phyloP scores from a whole-genome alignment of 1,140 invertebrate species.

The Notospermus geniculatus region DNA sequence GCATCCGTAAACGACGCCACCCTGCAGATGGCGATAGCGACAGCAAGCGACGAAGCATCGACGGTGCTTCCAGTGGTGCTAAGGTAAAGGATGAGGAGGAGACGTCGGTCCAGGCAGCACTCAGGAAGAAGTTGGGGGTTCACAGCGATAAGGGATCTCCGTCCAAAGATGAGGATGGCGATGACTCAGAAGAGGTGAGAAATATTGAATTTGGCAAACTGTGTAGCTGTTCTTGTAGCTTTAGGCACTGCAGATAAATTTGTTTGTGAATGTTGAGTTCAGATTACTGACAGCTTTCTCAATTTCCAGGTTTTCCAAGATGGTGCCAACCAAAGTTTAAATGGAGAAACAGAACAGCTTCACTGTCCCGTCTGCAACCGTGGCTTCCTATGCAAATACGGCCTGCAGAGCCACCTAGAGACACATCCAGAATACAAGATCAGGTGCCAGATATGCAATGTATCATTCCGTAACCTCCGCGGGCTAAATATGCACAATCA shows the following conservation, averaged over 20 bases:
- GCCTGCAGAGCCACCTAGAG: slow-evolving; percentile 68
- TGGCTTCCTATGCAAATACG: slow-evolving; percentile 63
- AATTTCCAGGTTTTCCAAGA: slow-evolving; percentile 22
- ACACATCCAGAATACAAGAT: slow-evolving; percentile 68
- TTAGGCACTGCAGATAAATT: too few relatives aligned
- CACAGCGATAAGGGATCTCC: too few relatives aligned
- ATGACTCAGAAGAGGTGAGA: slow-evolving; percentile 20
- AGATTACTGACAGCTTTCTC: too few relatives aligned
- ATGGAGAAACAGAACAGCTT: slow-evolving; percentile 37
- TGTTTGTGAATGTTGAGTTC: too few relatives aligned
- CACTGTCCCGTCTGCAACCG: slow-evolving; percentile 58
- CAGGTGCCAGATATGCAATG: slow-evolving; percentile 70
- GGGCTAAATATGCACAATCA: slow-evolving; percentile 67
- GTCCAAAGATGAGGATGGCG: too few relatives aligned
- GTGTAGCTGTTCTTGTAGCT: too few relatives aligned
- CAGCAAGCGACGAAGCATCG: too few relatives aligned
- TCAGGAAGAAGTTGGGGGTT: too few relatives aligned
- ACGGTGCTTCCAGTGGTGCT: too few relatives aligned
- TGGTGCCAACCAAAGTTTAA: slow-evolving; percentile 30
- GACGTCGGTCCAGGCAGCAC: too few relatives aligned
- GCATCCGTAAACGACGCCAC: background rate
- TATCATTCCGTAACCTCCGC: slow-evolving; percentile 69
- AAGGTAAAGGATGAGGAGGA: slow-evolving; percentile 20
- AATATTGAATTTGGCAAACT: too few relatives aligned
- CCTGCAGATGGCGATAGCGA: too few relatives aligned